phyloP scores from a whole-genome alignment of 2,888 invertebrate genomes.

The Argyresthia goedartella region DNA sequence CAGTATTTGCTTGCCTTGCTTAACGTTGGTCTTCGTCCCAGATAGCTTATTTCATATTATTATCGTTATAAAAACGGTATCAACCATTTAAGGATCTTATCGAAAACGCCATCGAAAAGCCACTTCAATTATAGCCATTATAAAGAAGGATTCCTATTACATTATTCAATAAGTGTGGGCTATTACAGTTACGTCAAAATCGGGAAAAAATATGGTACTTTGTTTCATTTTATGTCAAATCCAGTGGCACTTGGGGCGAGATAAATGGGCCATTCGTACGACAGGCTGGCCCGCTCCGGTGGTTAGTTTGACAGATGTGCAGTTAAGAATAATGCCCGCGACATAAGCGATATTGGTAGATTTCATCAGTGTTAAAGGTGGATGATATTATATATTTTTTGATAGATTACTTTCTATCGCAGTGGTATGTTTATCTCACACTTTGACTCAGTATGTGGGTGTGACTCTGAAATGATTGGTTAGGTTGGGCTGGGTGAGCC shows the following conservation, averaged over 20 bases:
- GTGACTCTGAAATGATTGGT: too few species aligned
- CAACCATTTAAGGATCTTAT: too few species aligned
- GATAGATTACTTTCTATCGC: too few species aligned
- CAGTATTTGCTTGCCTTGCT: too few species aligned
- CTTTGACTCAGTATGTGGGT: too few species aligned
- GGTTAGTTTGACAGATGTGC: constrained; percentile 10
- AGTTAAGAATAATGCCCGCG: constrained; percentile 5
- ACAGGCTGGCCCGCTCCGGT: neutral
- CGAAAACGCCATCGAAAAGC: neutral
- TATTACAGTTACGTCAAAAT: constrained; percentile 3
- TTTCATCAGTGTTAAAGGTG: neutral
- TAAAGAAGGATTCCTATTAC: neutral
- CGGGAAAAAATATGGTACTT: constrained; percentile 9
- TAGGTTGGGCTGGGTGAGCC: too few species aligned
- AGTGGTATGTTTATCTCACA: too few species aligned
- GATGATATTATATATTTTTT: neutral
- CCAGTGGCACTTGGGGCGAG: constrained; percentile 26
- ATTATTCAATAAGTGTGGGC: constrained; percentile 2
- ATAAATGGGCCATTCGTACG: constrained; percentile 29
- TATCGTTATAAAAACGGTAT: too few species aligned
- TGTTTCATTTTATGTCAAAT: constrained; percentile 32
- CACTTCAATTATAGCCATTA: neutral
- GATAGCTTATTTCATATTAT: too few species aligned
- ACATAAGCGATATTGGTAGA: constrained; percentile 6
- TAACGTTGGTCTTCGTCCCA: too few species aligned